phyloP scores from a whole-genome alignment of 2,113 vertebrate genomes.

The Morone chrysops region DNA sequence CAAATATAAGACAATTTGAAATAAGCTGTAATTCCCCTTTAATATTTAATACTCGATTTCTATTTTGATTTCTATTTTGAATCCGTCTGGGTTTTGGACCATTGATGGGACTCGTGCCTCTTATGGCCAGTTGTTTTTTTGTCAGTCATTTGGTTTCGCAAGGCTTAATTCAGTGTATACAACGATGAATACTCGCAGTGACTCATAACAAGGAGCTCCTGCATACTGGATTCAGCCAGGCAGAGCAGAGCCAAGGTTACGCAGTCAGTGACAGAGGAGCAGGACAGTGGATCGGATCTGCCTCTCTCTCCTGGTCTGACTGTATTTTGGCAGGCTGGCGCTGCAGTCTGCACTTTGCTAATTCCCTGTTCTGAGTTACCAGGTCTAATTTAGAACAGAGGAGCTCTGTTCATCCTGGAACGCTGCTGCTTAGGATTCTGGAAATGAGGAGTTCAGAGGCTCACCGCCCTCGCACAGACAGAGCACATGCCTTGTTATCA shows the following conservation, averaged over 20 bases:
- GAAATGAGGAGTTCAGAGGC: slow-evolving; percentile 77
- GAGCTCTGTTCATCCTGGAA: slow-evolving; percentile 76
- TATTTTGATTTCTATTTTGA: too few species aligned
- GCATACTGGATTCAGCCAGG: slow-evolving; percentile 43
- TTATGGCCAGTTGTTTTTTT: slow-evolving; percentile 30
- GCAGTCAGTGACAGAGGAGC: slow-evolving; percentile 23
- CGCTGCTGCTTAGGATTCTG: slow-evolving; percentile 77
- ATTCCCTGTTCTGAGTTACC: slow-evolving; percentile 67
- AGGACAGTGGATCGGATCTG: slow-evolving; percentile 41
- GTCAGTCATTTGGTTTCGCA: slow-evolving; percentile 34
- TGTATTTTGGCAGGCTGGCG: slow-evolving; percentile 47
- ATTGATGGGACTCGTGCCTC: too few species aligned
- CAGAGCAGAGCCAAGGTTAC: slow-evolving; percentile 54
- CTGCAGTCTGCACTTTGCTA: slow-evolving; percentile 58
- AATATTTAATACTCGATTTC: background rate
- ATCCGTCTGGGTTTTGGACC: too few species aligned
- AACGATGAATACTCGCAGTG: slow-evolving; percentile 42
- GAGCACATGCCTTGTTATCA: slow-evolving; percentile 80
- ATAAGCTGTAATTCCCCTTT: too few species aligned
- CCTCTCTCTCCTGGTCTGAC: slow-evolving; percentile 23
- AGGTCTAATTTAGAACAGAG: slow-evolving; percentile 80
- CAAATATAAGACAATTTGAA: too few species aligned
- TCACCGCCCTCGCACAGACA: slow-evolving; percentile 72
- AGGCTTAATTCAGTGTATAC: slow-evolving; percentile 27
- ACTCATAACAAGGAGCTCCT: slow-evolving; percentile 26